Evolutionary conservation across 2,797 vertebrate genomes (phyloP).

Genomic region (Lagorchestes hirsutus): DNA sequence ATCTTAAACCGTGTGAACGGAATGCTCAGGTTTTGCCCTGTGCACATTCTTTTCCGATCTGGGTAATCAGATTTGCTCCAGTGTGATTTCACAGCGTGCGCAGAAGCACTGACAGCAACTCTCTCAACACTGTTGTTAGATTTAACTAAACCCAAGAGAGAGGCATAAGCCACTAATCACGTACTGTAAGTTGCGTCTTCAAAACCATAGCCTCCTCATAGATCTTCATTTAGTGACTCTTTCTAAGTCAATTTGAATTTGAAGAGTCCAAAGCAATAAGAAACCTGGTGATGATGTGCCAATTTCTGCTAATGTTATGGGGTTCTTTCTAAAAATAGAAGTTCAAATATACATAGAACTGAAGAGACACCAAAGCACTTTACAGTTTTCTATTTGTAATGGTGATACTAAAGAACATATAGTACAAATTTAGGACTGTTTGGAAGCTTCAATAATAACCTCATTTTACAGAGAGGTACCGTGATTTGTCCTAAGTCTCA

Average conservation of each 20-base stretch:
- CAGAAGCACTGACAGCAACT: neutral
- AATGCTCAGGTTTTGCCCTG: slow-evolving; percentile 20
- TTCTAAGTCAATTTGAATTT: slow-evolving; percentile 66
- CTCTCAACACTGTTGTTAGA: slow-evolving; percentile 40
- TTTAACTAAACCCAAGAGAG: slow-evolving; percentile 57
- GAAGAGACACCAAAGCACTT: neutral
- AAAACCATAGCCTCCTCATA: slow-evolving; percentile 58
- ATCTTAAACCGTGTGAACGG: slow-evolving; percentile 19
- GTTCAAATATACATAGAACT: neutral
- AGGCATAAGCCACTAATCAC: slow-evolving; percentile 31
- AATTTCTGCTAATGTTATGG: neutral
- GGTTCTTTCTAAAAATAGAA: slow-evolving; percentile 52
- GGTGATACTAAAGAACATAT: neutral
- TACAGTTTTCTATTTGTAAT: neutral
- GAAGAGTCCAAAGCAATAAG: slow-evolving; percentile 55
- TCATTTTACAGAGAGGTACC: neutral
- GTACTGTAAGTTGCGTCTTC: slow-evolving; percentile 38
- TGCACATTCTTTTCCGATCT: slow-evolving; percentile 2
- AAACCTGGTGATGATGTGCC: neutral
- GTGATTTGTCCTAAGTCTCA: neutral
- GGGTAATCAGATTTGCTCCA: slow-evolving; percentile 19
- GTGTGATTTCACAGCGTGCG: slow-evolving; percentile 9
- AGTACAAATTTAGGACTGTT: neutral
- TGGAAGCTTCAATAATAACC: neutral
- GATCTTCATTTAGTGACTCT: slow-evolving; percentile 58